These are phyloP conservation scores for Xylocopa sonorina DNA, from an alignment of 1,140 invertebrate species.

Conservation along the genomic window DNA sequence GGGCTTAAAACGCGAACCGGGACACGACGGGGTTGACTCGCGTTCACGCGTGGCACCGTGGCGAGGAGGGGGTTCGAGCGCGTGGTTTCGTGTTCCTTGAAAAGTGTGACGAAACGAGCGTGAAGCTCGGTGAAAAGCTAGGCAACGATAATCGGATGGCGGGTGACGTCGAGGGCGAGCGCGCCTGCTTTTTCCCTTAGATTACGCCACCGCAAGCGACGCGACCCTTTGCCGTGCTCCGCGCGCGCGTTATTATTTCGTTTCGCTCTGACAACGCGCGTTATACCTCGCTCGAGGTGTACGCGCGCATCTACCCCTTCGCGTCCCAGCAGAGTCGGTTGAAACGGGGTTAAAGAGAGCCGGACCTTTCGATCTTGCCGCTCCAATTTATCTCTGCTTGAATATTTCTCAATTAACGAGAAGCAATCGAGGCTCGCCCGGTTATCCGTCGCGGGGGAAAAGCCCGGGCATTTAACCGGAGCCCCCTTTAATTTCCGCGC, in stretches of 20 bases:
- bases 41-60: not conserved
- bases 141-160: constrained; percentile 76
- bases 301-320: too few species aligned
- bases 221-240: constrained; percentile 16
- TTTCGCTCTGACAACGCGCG: constrained; percentile 4
- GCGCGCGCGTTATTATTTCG: constrained; percentile 30
- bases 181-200: constrained; percentile 15
- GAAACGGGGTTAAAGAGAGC: not conserved
- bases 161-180: constrained; percentile 27
- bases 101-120: constrained; percentile 77
- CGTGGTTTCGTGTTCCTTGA: constrained; percentile 72
- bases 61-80: too few species aligned
- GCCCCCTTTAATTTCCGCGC: not conserved
- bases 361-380: constrained; percentile 7
- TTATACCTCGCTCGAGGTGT: constrained; percentile 15
- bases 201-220: constrained; percentile 23
- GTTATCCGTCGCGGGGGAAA: not conserved
- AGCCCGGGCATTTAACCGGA: constrained; percentile 1
- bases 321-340: too few species aligned
- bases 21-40: constrained; percentile 42
- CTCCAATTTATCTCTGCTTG: not conserved
- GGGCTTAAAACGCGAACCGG: constrained; percentile 24
- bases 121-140: constrained; percentile 78
- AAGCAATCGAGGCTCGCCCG: too few species aligned
- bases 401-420: not conserved